Conservation (phyloP, 2,797 vertebrate genomes). For the Pristis pectinata region DNA sequence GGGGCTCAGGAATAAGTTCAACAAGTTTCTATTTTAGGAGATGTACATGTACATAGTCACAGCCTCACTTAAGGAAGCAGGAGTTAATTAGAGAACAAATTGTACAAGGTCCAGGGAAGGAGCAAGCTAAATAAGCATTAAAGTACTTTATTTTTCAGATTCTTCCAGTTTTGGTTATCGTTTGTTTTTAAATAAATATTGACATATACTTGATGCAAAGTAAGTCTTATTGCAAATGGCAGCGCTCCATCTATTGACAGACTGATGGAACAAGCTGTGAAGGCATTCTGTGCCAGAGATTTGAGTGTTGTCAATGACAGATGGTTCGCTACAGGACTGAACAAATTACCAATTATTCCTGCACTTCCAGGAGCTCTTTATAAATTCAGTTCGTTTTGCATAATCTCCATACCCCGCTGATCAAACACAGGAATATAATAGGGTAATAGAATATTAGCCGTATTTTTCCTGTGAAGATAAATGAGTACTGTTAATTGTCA, state of each 20-base stretch:
- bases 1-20: neutral
- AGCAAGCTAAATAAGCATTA: neutral
- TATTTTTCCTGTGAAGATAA: neutral
- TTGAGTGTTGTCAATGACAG: neutral
- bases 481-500: neutral
- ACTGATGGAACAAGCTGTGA: neutral
- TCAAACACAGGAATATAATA: neutral
- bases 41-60: neutral
- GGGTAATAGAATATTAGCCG: neutral
- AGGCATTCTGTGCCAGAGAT: neutral
- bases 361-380: neutral
- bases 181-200: neutral
- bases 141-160: neutral
- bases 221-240: neutral
- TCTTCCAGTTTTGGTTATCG: neutral
- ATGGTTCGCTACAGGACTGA: slow-evolving; percentile 5
- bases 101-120: neutral
- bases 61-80: neutral
- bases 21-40: neutral
- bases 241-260: slow-evolving; percentile 14
- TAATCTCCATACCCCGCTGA: neutral
- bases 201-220: neutral
- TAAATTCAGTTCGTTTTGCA: neutral
- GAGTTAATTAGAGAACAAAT: neutral
- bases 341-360: slow-evolving; percentile 3